These are phyloP conservation scores for Muntiacus muntjak DNA, from an alignment of 2,113 vertebrate genomes.

Conservation along the genomic window DNA sequence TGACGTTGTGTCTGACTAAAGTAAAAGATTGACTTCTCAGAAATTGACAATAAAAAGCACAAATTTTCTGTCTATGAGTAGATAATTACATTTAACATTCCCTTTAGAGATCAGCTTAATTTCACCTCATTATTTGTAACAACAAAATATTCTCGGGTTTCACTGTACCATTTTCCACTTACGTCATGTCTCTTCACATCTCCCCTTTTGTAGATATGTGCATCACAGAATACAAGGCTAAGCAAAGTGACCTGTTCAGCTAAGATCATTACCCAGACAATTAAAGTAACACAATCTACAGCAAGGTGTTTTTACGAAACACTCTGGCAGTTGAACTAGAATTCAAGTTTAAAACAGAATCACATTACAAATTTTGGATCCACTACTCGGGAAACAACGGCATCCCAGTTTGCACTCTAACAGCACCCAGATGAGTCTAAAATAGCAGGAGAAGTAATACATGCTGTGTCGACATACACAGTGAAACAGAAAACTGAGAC, in stretches of 20 bases:
- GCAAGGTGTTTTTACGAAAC: neutral
- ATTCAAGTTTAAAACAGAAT: constrained; percentile 13
- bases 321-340: neutral
- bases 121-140: neutral
- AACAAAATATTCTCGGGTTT: neutral
- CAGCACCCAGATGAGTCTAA: neutral
- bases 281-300: neutral
- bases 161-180: neutral
- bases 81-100: neutral
- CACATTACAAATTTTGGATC: neutral
- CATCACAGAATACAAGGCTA: neutral
- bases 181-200: neutral
- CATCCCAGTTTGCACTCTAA: neutral
- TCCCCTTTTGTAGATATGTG: neutral
- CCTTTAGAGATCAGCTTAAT: neutral
- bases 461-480: neutral
- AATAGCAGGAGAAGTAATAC: neutral
- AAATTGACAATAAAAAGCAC: neutral
- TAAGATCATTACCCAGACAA: neutral
- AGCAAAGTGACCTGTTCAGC: neutral
- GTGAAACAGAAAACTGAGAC: neutral
- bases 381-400: neutral
- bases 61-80: neutral
- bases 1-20: neutral
- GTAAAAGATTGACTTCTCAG: neutral